Evolutionary conservation across 1,140 invertebrate species (phyloP), one percentile per base, ranked within the genome.

Genomic region (Drosophila pruinosa): DNA sequence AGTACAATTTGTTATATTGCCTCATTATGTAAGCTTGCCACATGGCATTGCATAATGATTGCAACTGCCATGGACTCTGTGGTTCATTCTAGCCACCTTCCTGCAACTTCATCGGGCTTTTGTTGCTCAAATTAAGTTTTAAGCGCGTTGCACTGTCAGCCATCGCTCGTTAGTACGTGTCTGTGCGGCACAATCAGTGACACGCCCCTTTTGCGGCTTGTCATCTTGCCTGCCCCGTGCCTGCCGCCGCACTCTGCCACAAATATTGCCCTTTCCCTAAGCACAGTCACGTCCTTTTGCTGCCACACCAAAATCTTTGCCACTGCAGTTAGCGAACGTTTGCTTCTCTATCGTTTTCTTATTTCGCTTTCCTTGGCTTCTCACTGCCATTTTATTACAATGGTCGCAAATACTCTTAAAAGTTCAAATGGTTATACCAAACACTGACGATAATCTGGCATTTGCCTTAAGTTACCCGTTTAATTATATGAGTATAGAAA

Each of bases 61-160:
- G 43, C 22, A 47, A 39, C 50, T 43, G 75, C 31, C 28, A 47
- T 28, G 6, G 3, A 48, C 14, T 19, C n/a, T 22, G 50, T 21
- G 28, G 4, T 39, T 19, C 6, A 14, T 38, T 56, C 19, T 10
- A n/a, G 14, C 4, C 21, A 8, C n/a, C 5, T 24, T 14, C 21
- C 21, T 19, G 3, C n/a, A 24, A 26, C 43, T 47, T 4, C n/a
- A 19, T 24, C 21, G 22, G 12, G 52, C 57, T 73, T 54, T 68
- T 73, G 78, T 73, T 77, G 61, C 70, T 68, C 58, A 82, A 82
- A 83, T 82, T 82, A 82, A 82, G 78, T 75, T 83, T 82, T 82
- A 74, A 82, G 71, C 78, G 70, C 54, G 72, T 41, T 72, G 39
- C 52, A 68, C 71, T 80, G 72, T 81, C 78, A 82, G 78, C 78